Base-by-base conservation (phyloP, 2,113 vertebrate species). In the Coregonus clupeaformis region DNA sequence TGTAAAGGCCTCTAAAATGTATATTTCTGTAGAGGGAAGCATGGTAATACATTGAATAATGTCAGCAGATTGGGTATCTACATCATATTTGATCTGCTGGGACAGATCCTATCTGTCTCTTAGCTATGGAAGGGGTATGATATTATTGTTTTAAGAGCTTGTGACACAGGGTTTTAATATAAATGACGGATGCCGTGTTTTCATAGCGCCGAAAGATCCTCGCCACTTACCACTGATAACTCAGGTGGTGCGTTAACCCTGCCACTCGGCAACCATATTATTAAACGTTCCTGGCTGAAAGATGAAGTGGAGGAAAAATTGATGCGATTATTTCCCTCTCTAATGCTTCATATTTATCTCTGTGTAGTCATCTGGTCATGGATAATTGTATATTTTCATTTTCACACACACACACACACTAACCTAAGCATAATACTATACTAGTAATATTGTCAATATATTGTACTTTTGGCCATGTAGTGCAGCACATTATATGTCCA, bases 121-220 rank as follows among this genome's bases (percentile, higher is more conserved):
- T 11, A 18, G 47, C 24, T 77, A 49, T 18, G 64, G 57, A 69
- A 57, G 63, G 45, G 55, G 69, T 63, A 76, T 77, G 73, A 77
- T 80, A 76, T 73, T 79, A 77, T 73, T 80, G 77, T 82, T 86
- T 80, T 79, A 84, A 76, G 75, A 77, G 79, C 71, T 24, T 79
- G 62, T 80, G 84, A 84, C 80, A 80, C 71, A 20, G 60, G 77
- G 77, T 78, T 89, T 91, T 89, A 88, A 88, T 87, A 86, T 82
- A 76, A 76, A 79, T 88, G 89, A 89, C 81, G 82, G 87, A 84
- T 87, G 79, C 69, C 72, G 73, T 79, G 85, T 86, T 86, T 87
- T 87, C 85, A 84, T 84, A 83, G 78, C 76, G 66, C 70, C 73
- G 81, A 84, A 82, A 84, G 84, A 89, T 84, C 78, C 72, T 67